A percentile compares a stretch with the other conserved stretches of the same genome.
Evolutionary conservation across 2,113 vertebrate species (phyloP).

Genomic region (Sylvietta virens): DNA sequence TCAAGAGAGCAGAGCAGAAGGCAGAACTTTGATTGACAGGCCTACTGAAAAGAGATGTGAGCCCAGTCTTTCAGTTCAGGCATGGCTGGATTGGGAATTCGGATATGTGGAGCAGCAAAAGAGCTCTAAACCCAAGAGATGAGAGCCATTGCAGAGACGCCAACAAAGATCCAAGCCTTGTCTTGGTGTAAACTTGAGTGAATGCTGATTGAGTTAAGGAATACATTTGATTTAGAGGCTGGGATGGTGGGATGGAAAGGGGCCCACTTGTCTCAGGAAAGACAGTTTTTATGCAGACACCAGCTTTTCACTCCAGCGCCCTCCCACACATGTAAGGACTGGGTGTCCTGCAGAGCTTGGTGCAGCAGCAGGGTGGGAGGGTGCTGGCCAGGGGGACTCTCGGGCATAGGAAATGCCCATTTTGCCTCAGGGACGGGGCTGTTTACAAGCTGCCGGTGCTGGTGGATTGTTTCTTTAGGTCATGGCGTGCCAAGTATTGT

Average conservation of each 20-base stretch:
- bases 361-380: not conserved
- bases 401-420: constrained; percentile 17
- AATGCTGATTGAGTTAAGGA: not conserved
- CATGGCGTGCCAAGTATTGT: constrained; percentile 55
- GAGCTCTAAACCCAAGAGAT: not conserved
- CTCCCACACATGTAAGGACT: not conserved
- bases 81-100: not conserved
- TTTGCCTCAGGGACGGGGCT: not conserved
- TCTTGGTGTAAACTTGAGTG: not conserved
- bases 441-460: constrained; percentile 28
- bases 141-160: not conserved
- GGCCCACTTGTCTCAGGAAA: not conserved
- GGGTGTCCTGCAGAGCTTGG: not conserved
- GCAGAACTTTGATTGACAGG: not conserved
- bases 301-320: not conserved
- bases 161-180: not conserved
- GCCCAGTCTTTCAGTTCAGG: not conserved
- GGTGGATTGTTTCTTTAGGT: constrained; percentile 46
- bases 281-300: not conserved
- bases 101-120: not conserved
- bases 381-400: not conserved
- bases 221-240: not conserved
- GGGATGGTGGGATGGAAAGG: not conserved
- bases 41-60: not conserved
- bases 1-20: not conserved